Conservation (phyloP, 2,888 invertebrate genomes). For the Zonitis immaculata region DNA sequence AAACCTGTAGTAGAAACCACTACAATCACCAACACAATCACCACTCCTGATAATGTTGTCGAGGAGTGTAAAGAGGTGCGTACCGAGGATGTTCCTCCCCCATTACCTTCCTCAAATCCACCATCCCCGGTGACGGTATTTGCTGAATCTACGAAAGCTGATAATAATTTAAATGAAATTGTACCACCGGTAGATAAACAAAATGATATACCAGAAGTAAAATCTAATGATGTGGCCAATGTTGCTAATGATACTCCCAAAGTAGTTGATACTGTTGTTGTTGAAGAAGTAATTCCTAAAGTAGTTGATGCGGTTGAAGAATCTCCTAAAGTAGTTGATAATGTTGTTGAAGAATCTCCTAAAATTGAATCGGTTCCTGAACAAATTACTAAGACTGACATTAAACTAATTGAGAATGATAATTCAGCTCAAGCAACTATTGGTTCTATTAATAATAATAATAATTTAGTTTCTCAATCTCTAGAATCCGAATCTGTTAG, state of each 20-base stretch:
- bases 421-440: conserved; percentile 7
- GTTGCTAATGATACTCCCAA: conserved; percentile 2
- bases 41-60: conserved; percentile 17
- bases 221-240: conserved; percentile 2
- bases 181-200: neutral
- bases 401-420: conserved; percentile 11
- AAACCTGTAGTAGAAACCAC: conserved; percentile 23
- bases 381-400: conserved; percentile 11
- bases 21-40: neutral
- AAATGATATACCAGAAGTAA: conserved; percentile 1
- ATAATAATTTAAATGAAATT: conserved; percentile 24
- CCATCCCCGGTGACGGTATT: conserved; percentile 72
- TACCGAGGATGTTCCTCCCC: conserved; percentile 65
- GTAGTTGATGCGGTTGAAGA: conserved; percentile 6
- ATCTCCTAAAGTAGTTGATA: conserved; percentile 8
- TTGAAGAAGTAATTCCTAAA: too few species aligned
- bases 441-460: neutral
- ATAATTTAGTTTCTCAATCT: neutral
- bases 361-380: conserved; percentile 13
- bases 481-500: neutral
- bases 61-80: conserved; percentile 52
- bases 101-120: conserved; percentile 69
- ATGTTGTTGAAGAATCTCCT: conserved; percentile 3
- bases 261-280: conserved; percentile 10
- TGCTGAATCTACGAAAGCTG: conserved; percentile 64